Percentiles rank a stretch among this genome's conserved stretches.
Evolutionary conservation across 2,797 vertebrate genomes (phyloP).

Genomic region (Sebastes kiyomatsui): DNA sequence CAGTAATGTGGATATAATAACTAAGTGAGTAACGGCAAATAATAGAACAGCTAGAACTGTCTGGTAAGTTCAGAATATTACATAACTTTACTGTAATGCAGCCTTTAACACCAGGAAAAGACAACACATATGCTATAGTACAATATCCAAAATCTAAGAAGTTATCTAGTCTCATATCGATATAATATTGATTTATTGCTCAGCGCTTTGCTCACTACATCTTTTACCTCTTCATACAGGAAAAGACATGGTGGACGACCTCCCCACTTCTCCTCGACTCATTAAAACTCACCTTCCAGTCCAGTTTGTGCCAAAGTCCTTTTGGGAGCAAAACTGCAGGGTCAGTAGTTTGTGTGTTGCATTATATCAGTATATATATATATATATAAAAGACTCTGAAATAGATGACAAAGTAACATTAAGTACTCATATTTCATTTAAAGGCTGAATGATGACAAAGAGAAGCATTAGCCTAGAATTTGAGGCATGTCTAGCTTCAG

Average conservation of each 20-base stretch:
- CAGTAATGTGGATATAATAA: no score
- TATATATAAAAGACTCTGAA: no score
- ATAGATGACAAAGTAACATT: background rate
- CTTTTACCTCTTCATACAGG: constrained; percentile 28
- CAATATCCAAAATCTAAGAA: no score
- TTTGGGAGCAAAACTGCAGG: constrained; percentile 74
- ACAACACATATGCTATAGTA: constrained; percentile 5
- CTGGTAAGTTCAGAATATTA: no score
- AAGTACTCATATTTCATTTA: background rate
- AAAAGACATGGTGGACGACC: constrained; percentile 41
- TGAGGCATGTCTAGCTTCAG: background rate
- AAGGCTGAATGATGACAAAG: background rate
- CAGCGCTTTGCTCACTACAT: background rate
- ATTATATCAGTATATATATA: background rate
- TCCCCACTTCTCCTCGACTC: constrained; percentile 64
- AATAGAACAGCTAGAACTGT: no score
- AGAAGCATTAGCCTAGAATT: background rate
- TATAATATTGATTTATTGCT: no score
- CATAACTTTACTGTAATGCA: no score
- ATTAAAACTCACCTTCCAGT: constrained; percentile 75
- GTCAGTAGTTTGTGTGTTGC: constrained; percentile 31
- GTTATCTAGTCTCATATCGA: no score
- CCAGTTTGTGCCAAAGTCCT: constrained; percentile 71
- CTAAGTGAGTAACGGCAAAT: no score
- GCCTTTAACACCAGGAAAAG: background rate